Base-by-base conservation (phyloP, 2,888 invertebrate genomes). In the Heliconius ismenius region DNA sequence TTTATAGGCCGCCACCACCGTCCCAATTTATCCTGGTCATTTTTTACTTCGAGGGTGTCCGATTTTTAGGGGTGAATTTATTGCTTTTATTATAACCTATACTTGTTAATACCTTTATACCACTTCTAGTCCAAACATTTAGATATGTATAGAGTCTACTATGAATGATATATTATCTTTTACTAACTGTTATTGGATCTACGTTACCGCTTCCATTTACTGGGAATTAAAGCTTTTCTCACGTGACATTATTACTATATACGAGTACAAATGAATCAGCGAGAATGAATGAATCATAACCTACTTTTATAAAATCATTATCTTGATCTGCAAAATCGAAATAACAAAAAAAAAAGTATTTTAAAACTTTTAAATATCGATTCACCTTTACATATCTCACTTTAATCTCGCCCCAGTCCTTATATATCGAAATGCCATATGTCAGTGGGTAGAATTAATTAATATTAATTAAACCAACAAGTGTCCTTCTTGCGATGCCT, bases 1-100 rank as follows among this genome's bases (percentile, higher is more conserved):
- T 93, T 94, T 93, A 93, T 94, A 86, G 92, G 88, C 89, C 91
- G 89, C 91, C 91, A 93, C 90, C 90, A 87, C 90, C 90, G 92
- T 93, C 90, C 92, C 92, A 93, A 93, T 94, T 93, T 94, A 93
- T 93, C 90, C 91, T 93, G 93, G 93, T 93, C 92, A 93, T 92
- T 94, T 92, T 93, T 92, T 92, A 89, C 85, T 85, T 88, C 87
- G 89, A 91, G 93, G 94, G 93, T 92, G 91, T 91, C 90, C 92
- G 90, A 88, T 90, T 78, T 91, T 90, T 88, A 88, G 91, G 93
- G 92, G 90, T 87, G 87, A 91, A 91, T 91, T 92, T 92, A 93
- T 91, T 82, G 83, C 39, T 85, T 87, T 88, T 89, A 87, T 88
- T 90, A 88, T 84, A n/a, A 74, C 74, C 63, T 79, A 43, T 73